phyloP scores from a whole-genome alignment of 2,888 invertebrate species.

The Chesias legatella region DNA sequence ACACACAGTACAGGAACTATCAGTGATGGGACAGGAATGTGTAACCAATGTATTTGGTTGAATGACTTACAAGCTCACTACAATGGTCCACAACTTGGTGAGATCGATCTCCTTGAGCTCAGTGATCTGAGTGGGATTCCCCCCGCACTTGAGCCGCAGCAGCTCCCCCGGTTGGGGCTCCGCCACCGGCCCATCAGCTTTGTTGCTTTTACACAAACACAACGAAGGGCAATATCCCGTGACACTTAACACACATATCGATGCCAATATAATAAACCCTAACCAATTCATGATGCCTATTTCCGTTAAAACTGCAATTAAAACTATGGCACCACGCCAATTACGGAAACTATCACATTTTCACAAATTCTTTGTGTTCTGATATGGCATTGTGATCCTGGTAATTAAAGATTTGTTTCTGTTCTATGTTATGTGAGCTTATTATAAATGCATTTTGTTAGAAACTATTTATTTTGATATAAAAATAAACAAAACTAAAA shows the following conservation, averaged over 20 bases:
- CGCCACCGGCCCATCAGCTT: conserved; percentile 72
- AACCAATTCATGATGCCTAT: conserved; percentile 60
- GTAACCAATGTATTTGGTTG: no score
- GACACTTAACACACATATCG: conserved; percentile 44
- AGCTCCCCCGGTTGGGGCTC: conserved; percentile 80
- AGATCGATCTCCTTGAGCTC: conserved; percentile 83
- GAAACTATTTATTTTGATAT: conserved; percentile 23
- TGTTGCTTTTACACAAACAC: conserved; percentile 80
- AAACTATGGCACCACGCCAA: conserved; percentile 76
- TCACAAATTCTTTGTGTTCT: conserved; percentile 57
- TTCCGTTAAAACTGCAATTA: conserved; percentile 59
- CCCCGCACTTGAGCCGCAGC: conserved; percentile 83
- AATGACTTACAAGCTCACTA: conserved; percentile 86
- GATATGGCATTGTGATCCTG: conserved; percentile 41
- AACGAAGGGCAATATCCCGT: conserved; percentile 66
- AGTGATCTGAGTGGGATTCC: conserved; percentile 78
- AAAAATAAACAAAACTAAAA: conserved; percentile 66
- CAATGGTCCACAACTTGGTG: conserved; percentile 79
- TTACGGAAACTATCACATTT: conserved; percentile 71
- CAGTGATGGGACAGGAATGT: no score
- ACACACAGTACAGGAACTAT: no score
- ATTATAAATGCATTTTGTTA: conserved; percentile 4
- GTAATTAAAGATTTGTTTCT: conserved; percentile 16
- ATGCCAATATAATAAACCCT: conserved; percentile 46
- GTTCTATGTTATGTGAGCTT: neutral